These are phyloP conservation scores for Eupeodes corollae DNA, from an alignment of 1,140 invertebrate genomes.

Conservation along the genomic window DNA sequence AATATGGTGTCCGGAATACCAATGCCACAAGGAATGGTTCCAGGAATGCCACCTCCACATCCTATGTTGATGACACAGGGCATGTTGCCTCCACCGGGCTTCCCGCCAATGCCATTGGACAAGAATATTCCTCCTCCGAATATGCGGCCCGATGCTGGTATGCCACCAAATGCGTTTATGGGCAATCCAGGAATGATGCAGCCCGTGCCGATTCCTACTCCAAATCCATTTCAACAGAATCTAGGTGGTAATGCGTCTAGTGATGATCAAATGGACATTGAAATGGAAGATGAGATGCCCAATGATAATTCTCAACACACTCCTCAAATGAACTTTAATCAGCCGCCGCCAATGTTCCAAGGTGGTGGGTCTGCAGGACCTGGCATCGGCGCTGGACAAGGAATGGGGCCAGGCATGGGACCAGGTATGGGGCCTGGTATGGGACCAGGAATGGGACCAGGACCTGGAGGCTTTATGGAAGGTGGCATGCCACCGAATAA, in stretches of 20 bases:
- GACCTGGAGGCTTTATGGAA: conserved; percentile 20
- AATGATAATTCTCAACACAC: conserved; percentile 5
- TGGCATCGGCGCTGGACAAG: neutral
- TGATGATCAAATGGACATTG: conserved; percentile 55
- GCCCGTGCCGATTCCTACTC: conserved; percentile 17
- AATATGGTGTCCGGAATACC: conserved; percentile 36
- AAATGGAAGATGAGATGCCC: conserved; percentile 44
- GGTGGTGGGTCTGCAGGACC: conserved; percentile 1
- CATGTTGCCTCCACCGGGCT: conserved; percentile 42
- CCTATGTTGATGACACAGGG: conserved; percentile 40
- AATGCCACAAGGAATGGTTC: conserved; percentile 41
- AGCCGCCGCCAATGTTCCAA: conserved; percentile 19
- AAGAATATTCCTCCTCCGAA: conserved; percentile 31
- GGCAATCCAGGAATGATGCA: conserved; percentile 24
- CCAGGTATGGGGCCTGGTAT: conserved; percentile 11
- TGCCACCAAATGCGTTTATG: neutral
- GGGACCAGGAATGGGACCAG: conserved; percentile 20
- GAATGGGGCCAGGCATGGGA: neutral
- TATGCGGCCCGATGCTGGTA: neutral
- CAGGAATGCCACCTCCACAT: conserved; percentile 40
- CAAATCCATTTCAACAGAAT: conserved; percentile 32
- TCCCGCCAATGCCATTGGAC: conserved; percentile 38
- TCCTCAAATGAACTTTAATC: conserved; percentile 26
- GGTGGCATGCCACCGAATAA: conserved; percentile 14
- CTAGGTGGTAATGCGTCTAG: conserved; percentile 23